Evolutionary conservation across 2,113 vertebrate genomes (phyloP).

Genomic region (Oncorhynchus clarkii): DNA sequence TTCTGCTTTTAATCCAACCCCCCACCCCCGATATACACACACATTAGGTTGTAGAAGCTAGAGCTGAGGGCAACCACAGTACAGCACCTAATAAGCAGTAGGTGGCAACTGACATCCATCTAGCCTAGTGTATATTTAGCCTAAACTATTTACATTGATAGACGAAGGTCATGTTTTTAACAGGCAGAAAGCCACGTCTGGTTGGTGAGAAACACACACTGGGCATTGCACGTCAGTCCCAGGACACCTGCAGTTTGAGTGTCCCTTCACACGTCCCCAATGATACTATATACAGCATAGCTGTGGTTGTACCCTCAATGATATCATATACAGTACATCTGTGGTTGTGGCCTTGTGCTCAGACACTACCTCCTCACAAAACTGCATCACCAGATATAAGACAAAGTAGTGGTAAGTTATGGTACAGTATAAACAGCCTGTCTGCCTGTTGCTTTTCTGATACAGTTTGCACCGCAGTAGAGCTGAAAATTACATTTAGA

Average conservation of each 20-base stretch:
- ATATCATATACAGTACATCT: no score
- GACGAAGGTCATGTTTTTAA: constrained; percentile 20
- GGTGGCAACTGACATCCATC: no score
- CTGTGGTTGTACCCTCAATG: background rate
- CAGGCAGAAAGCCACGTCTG: constrained; percentile 16
- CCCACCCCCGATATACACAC: no score
- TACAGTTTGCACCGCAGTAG: no score
- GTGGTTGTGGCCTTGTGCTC: background rate
- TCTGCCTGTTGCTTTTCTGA: background rate
- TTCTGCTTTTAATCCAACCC: no score
- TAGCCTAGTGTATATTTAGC: constrained; percentile 49
- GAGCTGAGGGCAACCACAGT: no score
- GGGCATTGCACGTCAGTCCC: background rate
- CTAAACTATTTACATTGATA: constrained; percentile 16
- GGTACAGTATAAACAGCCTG: background rate
- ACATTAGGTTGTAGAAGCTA: no score
- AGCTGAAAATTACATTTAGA: background rate
- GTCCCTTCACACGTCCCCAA: background rate
- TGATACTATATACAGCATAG: background rate
- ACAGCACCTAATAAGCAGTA: no score
- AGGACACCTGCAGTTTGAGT: background rate
- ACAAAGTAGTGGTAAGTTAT: background rate
- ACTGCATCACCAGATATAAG: background rate
- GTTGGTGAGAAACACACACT: background rate
- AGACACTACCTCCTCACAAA: background rate